Percentiles rank a stretch among this genome's conserved stretches.
phyloP scores from a whole-genome alignment of 2,113 vertebrate species.

The Melanotaenia duboulayi region DNA sequence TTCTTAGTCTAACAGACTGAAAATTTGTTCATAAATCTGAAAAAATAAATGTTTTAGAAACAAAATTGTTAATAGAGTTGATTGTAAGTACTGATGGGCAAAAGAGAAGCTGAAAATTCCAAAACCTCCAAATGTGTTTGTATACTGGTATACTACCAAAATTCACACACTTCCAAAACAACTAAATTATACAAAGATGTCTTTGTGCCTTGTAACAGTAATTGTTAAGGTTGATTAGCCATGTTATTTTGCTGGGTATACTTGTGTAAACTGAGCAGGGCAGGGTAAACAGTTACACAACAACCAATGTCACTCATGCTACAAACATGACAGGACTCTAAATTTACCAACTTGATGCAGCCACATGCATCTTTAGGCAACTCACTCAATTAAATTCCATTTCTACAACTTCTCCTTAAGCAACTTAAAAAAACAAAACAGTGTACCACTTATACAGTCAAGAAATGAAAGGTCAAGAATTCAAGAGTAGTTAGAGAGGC shows the following conservation, averaged over 20 bases:
- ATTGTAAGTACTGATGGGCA: neutral
- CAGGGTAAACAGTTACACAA: conserved; percentile 30
- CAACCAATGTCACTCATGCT: conserved; percentile 36
- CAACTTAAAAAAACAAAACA: neutral
- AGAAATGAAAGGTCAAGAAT: conserved; percentile 36
- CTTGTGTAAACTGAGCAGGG: neutral
- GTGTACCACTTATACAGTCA: neutral
- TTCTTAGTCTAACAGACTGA: too few relatives aligned
- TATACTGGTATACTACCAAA: neutral
- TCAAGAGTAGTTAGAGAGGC: conserved; percentile 15
- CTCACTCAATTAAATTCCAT: conserved; percentile 29
- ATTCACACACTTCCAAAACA: neutral
- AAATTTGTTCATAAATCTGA: too few relatives aligned
- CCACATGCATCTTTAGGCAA: conserved; percentile 44
- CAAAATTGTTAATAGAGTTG: neutral
- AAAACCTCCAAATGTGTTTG: conserved; percentile 5
- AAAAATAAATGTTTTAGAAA: conserved; percentile 14
- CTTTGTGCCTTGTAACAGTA: neutral
- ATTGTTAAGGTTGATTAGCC: neutral
- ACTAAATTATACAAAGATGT: neutral
- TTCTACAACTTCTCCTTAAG: conserved; percentile 25
- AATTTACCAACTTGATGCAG: conserved; percentile 17
- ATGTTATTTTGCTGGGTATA: neutral
- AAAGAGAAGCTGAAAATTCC: neutral
- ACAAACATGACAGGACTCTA: conserved; percentile 52